Conservation (phyloP, 2,888 invertebrate genomes). For the Macaria notata region DNA sequence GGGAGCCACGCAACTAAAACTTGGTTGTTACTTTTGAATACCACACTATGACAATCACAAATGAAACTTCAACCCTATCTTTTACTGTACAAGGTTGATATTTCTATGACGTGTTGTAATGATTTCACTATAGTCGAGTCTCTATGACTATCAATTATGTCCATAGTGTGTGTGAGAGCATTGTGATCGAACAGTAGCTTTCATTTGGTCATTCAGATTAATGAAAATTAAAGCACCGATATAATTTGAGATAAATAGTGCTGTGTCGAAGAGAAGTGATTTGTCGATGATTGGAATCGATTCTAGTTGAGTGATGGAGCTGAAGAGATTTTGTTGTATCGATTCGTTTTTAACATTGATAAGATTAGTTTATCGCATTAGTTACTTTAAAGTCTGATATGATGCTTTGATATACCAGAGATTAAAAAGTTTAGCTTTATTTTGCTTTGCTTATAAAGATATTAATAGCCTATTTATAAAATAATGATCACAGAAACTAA, state of each 20-base stretch:
- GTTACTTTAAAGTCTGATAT: too few species aligned
- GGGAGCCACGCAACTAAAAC: conserved; percentile 79
- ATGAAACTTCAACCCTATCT: conserved; percentile 40
- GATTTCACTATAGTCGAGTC: conserved; percentile 77
- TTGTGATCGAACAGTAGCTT: conserved; percentile 79
- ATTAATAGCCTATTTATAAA: too few species aligned
- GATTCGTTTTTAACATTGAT: background rate
- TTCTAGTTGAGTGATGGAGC: conserved; percentile 3
- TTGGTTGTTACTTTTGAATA: conserved; percentile 71
- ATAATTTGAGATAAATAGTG: conserved; percentile 74
- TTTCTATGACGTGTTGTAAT: conserved; percentile 33
- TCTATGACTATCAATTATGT: conserved; percentile 81
- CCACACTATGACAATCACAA: conserved; percentile 34
- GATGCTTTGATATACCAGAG: too few species aligned
- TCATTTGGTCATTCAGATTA: conserved; percentile 69
- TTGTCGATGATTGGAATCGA: conserved; percentile 20
- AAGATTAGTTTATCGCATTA: too few species aligned
- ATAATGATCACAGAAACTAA: too few species aligned
- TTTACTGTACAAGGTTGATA: conserved; percentile 35
- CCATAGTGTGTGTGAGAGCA: conserved; percentile 73
- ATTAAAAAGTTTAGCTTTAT: too few species aligned
- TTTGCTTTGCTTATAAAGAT: too few species aligned
- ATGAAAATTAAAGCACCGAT: conserved; percentile 82
- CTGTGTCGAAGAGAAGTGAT: conserved; percentile 38
- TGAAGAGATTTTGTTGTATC: background rate